These are phyloP conservation scores for Phaenicophaeus curvirostris DNA, from an alignment of 2,797 vertebrate genomes.

Conservation along the genomic window DNA sequence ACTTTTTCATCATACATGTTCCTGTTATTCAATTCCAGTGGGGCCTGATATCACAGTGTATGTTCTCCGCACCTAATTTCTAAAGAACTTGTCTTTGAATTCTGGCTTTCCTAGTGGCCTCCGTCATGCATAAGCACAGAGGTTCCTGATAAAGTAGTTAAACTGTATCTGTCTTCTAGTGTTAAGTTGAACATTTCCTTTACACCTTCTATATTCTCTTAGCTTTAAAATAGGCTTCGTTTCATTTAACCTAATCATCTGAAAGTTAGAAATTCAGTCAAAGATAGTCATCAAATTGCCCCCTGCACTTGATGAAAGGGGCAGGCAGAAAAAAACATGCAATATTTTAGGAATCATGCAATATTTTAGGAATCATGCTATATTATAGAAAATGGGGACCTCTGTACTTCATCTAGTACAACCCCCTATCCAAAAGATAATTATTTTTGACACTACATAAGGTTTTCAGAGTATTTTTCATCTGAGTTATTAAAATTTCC, in stretches of 20 bases:
- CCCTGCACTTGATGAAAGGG: background rate
- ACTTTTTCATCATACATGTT: background rate
- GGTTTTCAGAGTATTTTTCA: background rate
- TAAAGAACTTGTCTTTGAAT: background rate
- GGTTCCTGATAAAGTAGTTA: background rate
- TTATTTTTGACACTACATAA: background rate
- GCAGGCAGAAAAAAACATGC: background rate
- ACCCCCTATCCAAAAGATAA: fast-evolving
- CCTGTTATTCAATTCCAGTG: background rate
- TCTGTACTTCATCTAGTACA: background rate
- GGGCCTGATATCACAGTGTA: background rate
- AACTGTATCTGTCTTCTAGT: background rate
- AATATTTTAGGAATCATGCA: too few relatives aligned
- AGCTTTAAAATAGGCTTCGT: background rate
- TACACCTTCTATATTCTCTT: background rate
- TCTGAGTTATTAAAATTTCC: background rate
- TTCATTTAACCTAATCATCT: background rate
- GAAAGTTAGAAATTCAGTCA: background rate
- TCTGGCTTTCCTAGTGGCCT: background rate
- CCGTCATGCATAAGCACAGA: fast-evolving
- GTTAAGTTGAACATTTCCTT: background rate
- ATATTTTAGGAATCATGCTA: background rate
- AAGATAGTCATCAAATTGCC: background rate
- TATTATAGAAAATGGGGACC: background rate
- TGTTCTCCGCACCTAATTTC: background rate